Conservation (phyloP, 2,888 invertebrate genomes). For the Ormyrus labotus region DNA sequence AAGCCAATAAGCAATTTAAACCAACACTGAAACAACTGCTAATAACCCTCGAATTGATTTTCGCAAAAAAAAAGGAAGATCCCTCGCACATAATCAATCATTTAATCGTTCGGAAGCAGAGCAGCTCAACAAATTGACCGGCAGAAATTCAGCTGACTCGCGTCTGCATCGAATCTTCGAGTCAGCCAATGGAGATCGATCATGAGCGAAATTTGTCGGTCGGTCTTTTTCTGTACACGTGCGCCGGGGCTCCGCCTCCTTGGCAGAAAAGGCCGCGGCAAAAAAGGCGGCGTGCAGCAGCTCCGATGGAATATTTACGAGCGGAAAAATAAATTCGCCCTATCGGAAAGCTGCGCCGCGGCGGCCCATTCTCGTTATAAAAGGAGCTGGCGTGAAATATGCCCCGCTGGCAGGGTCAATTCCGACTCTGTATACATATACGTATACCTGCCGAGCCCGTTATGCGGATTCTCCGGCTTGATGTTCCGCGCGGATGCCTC, state of each 20-base stretch:
- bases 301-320: slow-evolving; percentile 55
- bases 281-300: slow-evolving; percentile 7
- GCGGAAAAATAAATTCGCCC: slow-evolving; percentile 53
- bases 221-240: background rate
- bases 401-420: slow-evolving; percentile 32
- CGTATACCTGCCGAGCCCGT: background rate
- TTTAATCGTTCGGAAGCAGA: too few relatives aligned
- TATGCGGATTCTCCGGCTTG: too few relatives aligned
- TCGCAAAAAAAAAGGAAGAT: too few relatives aligned
- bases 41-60: too few relatives aligned
- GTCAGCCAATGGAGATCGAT: slow-evolving; percentile 40
- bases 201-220: slow-evolving; percentile 50
- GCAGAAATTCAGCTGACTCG: too few relatives aligned
- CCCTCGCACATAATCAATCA: too few relatives aligned
- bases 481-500: too few relatives aligned
- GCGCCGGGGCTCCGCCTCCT: background rate
- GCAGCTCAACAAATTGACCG: too few relatives aligned
- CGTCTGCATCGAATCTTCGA: background rate
- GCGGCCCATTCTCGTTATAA: slow-evolving; percentile 17
- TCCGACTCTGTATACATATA: slow-evolving; percentile 5
- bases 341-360: slow-evolving; percentile 1
- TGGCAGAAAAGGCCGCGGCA: background rate
- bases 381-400: slow-evolving; percentile 46
- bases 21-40: too few relatives aligned
- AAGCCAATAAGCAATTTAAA: too few relatives aligned